phyloP scores from a whole-genome alignment of 2,113 vertebrate genomes.

The Periophthalmodon schlosseri region DNA sequence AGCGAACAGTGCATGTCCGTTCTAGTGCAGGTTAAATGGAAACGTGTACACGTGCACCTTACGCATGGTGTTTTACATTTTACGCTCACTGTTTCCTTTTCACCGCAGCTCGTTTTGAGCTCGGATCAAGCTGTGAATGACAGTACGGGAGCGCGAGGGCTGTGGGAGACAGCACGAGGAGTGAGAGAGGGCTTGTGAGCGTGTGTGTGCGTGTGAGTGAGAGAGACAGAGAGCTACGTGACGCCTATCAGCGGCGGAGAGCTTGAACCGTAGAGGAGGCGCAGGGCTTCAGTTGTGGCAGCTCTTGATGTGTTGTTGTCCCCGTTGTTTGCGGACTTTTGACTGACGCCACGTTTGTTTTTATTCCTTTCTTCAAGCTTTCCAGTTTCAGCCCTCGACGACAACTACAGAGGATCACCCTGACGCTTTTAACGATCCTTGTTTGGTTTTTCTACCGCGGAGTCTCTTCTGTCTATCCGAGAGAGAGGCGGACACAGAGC shows the following conservation, averaged over 20 bases:
- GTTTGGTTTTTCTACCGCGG: slow-evolving; percentile 38
- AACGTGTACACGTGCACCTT: not conserved
- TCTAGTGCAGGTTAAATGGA: not conserved
- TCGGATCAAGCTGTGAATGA: slow-evolving; percentile 47
- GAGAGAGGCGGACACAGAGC: slow-evolving; percentile 40
- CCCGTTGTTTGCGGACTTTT: slow-evolving; percentile 82
- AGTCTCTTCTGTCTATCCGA: slow-evolving; percentile 58
- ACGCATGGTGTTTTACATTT: not conserved
- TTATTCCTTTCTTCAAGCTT: slow-evolving; percentile 83
- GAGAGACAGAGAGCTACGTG: slow-evolving; percentile 69
- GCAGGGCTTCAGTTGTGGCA: slow-evolving; percentile 81
- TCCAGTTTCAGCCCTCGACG: slow-evolving; percentile 89
- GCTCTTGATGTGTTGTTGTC: slow-evolving; percentile 77
- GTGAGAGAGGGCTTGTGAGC: slow-evolving; percentile 25
- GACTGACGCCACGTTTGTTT: slow-evolving; percentile 90
- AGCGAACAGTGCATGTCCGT: slow-evolving; percentile 34
- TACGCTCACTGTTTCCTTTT: not conserved
- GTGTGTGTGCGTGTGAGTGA: slow-evolving; percentile 33
- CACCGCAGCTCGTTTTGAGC: slow-evolving; percentile 16
- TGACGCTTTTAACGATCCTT: slow-evolving; percentile 43
- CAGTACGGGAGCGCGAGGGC: slow-evolving; percentile 55
- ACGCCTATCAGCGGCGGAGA: slow-evolving; percentile 76
- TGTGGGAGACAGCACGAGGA: slow-evolving; percentile 3
- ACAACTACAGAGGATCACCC: slow-evolving; percentile 75
- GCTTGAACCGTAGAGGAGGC: slow-evolving; percentile 73